Conservation (phyloP, 2,113 vertebrate genomes). For the Ivindomyrus marchei region DNA sequence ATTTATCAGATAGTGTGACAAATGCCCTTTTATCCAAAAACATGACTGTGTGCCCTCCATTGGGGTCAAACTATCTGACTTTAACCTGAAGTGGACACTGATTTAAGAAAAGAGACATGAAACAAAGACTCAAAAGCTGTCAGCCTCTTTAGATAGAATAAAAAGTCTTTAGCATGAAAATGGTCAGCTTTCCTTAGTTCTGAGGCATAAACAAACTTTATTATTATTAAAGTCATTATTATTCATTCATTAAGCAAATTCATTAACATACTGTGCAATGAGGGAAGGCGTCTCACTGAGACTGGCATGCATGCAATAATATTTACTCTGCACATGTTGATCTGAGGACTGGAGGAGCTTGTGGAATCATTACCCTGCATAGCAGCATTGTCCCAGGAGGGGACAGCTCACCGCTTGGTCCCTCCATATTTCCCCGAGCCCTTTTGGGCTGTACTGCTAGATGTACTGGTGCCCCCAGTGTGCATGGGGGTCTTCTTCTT, state of each 20-base stretch:
- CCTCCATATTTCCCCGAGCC: slow-evolving; percentile 37
- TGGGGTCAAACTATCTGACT: background rate
- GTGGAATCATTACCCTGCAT: background rate
- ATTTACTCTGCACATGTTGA: background rate
- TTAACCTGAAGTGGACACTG: background rate
- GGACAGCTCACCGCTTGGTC: slow-evolving; percentile 43
- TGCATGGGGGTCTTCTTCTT: slow-evolving; percentile 74
- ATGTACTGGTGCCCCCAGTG: slow-evolving; percentile 43
- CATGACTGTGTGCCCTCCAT: background rate
- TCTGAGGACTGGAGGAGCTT: background rate
- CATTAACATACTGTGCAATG: background rate
- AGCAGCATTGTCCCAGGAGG: background rate
- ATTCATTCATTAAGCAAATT: background rate
- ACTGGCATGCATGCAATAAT: background rate
- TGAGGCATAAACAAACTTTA: background rate
- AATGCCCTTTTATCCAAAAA: background rate
- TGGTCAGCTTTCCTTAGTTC: background rate
- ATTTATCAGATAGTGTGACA: background rate
- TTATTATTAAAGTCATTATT: background rate
- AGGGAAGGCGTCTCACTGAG: background rate
- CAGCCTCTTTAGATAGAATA: background rate
- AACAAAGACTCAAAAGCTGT: background rate
- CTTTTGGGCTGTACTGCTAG: slow-evolving; percentile 34
- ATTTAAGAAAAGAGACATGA: background rate
- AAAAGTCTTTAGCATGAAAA: background rate